phyloP scores from a whole-genome alignment of 37 sponge, comb jelly and placozoan species.

The Theonella swinhoei region DNA sequence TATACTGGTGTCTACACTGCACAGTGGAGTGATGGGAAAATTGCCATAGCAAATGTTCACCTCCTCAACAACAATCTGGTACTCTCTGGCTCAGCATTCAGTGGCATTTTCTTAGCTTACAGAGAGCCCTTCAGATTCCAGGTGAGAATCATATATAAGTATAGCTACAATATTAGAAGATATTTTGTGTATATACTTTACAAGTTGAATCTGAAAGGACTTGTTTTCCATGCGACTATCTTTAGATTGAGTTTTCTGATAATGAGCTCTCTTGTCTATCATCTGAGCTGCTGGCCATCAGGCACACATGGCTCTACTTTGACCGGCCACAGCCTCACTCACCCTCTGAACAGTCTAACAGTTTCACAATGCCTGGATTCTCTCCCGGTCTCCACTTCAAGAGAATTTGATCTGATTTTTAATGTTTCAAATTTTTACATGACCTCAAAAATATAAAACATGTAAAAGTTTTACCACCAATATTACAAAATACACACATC shows the following conservation, averaged over 20 bases:
- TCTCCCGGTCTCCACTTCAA: background rate
- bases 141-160: too few relatives aligned
- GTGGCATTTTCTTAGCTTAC: background rate
- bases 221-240: background rate
- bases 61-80: background rate
- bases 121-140: background rate
- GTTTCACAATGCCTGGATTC: background rate
- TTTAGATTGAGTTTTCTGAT: background rate
- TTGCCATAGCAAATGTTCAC: background rate
- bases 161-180: too few relatives aligned
- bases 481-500: background rate
- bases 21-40: background rate
- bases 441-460: too few relatives aligned
- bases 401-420: background rate
- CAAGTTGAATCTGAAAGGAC: background rate
- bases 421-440: background rate
- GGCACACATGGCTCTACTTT: background rate
- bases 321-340: background rate
- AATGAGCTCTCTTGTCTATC: background rate
- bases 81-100: background rate
- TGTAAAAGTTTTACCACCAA: background rate
- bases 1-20: background rate
- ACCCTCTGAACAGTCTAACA: background rate
- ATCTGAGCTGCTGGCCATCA: background rate
- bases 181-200: too few relatives aligned